phyloP scores from a whole-genome alignment of 2,888 invertebrate genomes.

The Rhagophthalmus giganteus region DNA sequence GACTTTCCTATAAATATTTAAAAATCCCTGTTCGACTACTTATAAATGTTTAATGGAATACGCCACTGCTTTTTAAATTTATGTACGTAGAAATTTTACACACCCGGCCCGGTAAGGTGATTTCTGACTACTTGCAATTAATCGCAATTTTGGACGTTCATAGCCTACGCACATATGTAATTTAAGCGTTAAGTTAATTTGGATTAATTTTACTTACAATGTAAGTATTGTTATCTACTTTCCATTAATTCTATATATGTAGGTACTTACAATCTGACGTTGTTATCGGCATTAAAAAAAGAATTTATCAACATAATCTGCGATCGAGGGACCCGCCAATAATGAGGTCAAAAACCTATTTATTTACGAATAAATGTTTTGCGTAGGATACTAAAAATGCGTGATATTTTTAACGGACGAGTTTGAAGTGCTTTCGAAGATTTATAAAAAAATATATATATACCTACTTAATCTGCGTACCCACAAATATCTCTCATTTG shows the following conservation, averaged over 20 bases:
- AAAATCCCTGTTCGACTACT: constrained; percentile 33
- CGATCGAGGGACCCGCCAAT: constrained; percentile 24
- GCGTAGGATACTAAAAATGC: too few relatives aligned
- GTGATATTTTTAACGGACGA: too few relatives aligned
- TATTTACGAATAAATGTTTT: constrained; percentile 22
- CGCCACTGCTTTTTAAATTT: constrained; percentile 18
- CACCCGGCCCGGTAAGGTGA: neutral
- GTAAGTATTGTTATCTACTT: too few relatives aligned
- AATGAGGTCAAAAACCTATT: constrained; percentile 31
- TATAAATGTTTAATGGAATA: constrained; percentile 29
- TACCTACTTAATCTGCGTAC: too few relatives aligned
- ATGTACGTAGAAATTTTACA: constrained; percentile 12
- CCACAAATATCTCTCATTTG: too few relatives aligned
- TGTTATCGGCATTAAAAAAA: constrained; percentile 21
- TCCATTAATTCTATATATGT: neutral
- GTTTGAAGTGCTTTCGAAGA: too few relatives aligned
- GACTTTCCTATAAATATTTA: constrained; percentile 43
- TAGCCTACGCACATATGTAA: too few relatives aligned
- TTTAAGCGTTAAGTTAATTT: too few relatives aligned
- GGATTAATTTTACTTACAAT: too few relatives aligned
- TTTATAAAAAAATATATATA: too few relatives aligned
- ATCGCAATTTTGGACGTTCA: too few relatives aligned
- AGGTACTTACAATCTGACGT: constrained; percentile 4
- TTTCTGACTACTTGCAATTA: too few relatives aligned
- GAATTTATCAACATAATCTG: constrained; percentile 30